Evolutionary conservation across 2,888 invertebrate species (phyloP), one percentile per base, ranked within the genome.

Genomic region (Julus scanicus): DNA sequence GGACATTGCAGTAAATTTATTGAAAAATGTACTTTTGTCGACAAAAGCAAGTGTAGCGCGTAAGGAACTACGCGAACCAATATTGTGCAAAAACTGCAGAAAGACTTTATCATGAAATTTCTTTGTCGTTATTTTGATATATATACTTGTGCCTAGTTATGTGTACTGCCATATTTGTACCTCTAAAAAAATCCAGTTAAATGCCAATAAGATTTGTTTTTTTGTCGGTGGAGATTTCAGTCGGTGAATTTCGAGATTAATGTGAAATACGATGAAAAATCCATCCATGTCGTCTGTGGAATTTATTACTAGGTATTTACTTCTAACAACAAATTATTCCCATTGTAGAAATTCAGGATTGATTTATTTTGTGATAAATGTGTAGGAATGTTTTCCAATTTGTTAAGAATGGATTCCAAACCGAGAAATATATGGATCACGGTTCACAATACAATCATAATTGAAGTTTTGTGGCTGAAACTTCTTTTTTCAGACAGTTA

Each of bases 1-100:
- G 80, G 80, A 37, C 80, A 80, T 80, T 80, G 29, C 80, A 37
- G 37, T 80, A 29, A 80, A 80, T 80, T 80, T 80, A 80, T 80
- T 80, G 80, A 80, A 80, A 80, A 80, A 80, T 37, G 80, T 13
- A n/a, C n/a, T 15, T 20, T 80, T 80, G 80, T 37, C 80, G 37
- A 37, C 37, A 80, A 80, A 37, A 20, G 13, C 37, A 2, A 80
- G 37, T 37, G 80, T 29, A 71, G 80, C 20, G 3, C 37, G 80
- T 37, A 63, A 63, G 63, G 63, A n/a, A 63, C 63, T n/a, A n/a
- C n/a, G 63, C 80, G 11, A 37, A 2, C 80, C 80, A 37, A 20
- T 29, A 80, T 29, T 80, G 80, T 20, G 29, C 80, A 37, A 37
- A 20, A 80, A 80, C 29, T 80, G 80, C 80, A 37, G 13, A 29